These are phyloP conservation scores for Numida meleagris DNA, from an alignment of 2,113 vertebrate species.

Conservation along the genomic window DNA sequence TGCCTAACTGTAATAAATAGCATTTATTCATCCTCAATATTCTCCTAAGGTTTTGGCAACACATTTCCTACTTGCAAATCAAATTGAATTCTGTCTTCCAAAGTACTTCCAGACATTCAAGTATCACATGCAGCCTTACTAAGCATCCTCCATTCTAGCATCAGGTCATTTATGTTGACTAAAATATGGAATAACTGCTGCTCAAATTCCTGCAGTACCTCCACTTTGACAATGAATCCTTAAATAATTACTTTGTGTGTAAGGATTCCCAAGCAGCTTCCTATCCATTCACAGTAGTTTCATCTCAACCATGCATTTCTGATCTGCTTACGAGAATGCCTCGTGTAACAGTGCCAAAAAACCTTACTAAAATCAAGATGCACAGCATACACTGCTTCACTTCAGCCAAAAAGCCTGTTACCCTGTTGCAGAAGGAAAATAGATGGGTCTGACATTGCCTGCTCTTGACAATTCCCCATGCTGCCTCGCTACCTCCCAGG, in stretches of 20 bases:
- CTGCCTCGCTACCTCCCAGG: neutral
- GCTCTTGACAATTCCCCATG: neutral
- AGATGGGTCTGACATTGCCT: neutral
- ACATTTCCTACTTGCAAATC: neutral
- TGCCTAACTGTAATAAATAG: neutral
- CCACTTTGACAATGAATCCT: neutral
- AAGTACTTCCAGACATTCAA: neutral
- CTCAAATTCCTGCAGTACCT: neutral
- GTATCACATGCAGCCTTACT: neutral
- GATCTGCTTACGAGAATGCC: neutral
- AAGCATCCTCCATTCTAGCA: fast-evolving
- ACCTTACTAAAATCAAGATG: neutral
- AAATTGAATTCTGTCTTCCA: neutral
- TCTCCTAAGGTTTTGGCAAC: neutral
- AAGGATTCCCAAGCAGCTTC: neutral
- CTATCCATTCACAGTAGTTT: neutral
- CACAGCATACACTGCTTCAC: fast-evolving
- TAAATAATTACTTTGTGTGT: neutral
- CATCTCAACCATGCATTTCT: neutral
- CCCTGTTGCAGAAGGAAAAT: neutral
- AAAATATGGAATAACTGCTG: neutral
- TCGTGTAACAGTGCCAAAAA: neutral
- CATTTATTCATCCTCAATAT: neutral
- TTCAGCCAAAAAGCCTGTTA: neutral
- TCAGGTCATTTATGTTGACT: neutral